Evolutionary conservation across 2,888 invertebrate genomes (phyloP).

Genomic region (Megalurothrips usitatus): DNA sequence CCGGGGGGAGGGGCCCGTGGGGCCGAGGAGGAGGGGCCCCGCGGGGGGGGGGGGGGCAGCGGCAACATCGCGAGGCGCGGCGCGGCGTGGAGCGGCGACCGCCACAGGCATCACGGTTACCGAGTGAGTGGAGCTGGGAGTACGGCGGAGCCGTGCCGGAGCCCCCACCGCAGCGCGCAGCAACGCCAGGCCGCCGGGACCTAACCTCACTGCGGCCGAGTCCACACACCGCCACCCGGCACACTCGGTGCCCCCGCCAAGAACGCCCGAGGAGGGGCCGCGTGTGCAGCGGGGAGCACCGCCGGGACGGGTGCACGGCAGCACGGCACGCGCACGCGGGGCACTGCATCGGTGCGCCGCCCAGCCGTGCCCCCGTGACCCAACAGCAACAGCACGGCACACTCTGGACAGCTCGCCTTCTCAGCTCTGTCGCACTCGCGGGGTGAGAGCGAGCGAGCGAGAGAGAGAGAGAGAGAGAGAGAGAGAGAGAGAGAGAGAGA

Average conservation of each 20-base stretch:
- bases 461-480: too few relatives aligned
- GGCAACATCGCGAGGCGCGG: conserved; percentile 11
- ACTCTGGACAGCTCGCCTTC: neutral
- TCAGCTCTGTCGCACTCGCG: too few relatives aligned
- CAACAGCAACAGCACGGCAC: neutral
- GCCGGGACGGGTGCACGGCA: too few relatives aligned
- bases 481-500: too few relatives aligned
- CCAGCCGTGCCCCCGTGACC: neutral
- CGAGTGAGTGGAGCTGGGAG: too few relatives aligned
- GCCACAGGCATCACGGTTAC: too few relatives aligned
- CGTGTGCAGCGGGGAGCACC: neutral
- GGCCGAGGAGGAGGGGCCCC: neutral
- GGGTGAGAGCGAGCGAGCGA: too few relatives aligned
- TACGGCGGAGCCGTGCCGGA: too few relatives aligned
- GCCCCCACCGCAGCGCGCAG: too few relatives aligned
- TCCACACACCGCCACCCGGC: too few relatives aligned
- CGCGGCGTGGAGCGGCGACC: neutral
- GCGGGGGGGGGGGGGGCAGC: neutral
- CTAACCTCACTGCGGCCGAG: too few relatives aligned
- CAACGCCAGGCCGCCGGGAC: neutral
- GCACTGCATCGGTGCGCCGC: neutral
- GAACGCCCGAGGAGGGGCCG: neutral
- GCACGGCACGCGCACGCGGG: neutral
- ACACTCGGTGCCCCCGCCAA: neutral
- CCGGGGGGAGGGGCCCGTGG: neutral